Base-by-base conservation (phyloP, 1,140 invertebrate genomes). In the Drosophila watanabei region DNA sequence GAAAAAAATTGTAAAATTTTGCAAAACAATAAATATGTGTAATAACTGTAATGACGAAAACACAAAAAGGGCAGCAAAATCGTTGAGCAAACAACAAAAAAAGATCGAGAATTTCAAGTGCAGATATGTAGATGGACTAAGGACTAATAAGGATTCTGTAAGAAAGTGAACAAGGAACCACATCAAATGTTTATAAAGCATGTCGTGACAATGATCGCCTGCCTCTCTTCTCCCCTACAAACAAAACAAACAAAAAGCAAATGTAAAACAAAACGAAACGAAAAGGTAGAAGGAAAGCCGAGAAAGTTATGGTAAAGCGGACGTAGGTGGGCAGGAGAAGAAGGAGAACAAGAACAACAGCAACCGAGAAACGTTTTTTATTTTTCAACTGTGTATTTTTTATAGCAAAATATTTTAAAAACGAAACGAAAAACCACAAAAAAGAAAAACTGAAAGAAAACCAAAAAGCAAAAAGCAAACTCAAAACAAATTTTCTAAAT, bases 321-420 rank as follows among this genome's bases (percentile, higher is more conserved):
- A 14, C n/a, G 45, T 35, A 79, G 58, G 59, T 41, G 52, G 48
- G 33, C 52, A 70, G 39, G 45, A 49, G 24, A 49, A 52, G n/a
- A 52, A 39, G 5, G 16, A 39, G 5, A 80, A 78, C 37, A 65
- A 79, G 54, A 81, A 41, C 43, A 83, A 82, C 43, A 84, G 79
- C 61, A 79, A 87, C 65, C 75, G 80, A 81, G 28, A 86, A 66
- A 86, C 71, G 79, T 84, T 87, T 87, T 80, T 87, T 89, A 89
- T 87, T 88, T 88, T 88, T 88, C 84, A 88, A 88, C 85, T 84
- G 79, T 78, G 75, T 79, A 88, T 89, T 89, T 88, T 88, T 88
- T 88, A 88, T 88, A 88, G 81, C 46, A 65, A 88, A 85, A 79
- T 85, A 85, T 89, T 89, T 88, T 84, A 84, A 84, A 87, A 84